A percentile compares a stretch with the other conserved stretches of the same genome.
Evolutionary conservation across 2,888 invertebrate genomes (phyloP).

Genomic region (Ichneumoninae sp.): DNA sequence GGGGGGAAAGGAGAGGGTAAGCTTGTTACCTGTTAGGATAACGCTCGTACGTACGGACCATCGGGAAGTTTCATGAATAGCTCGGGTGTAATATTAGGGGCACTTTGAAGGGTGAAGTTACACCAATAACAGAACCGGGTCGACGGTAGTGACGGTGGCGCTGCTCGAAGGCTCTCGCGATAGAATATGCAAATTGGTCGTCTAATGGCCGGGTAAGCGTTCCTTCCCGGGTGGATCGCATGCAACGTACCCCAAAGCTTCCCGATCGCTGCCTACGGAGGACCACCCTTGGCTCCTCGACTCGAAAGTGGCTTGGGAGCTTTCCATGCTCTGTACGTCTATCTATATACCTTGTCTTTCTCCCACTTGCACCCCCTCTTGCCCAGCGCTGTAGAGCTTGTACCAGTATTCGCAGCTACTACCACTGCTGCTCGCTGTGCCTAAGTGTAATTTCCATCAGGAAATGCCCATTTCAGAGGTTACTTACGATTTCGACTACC

Average conservation of each 20-base stretch:
- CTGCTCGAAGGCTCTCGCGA: slow-evolving; percentile 66
- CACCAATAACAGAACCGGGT: slow-evolving; percentile 74
- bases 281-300: slow-evolving; percentile 45
- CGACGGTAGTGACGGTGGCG: slow-evolving; percentile 35
- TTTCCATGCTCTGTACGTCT: slow-evolving; percentile 39
- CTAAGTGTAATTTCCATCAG: slow-evolving; percentile 57
- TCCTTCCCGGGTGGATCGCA: slow-evolving; percentile 61
- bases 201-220: slow-evolving; percentile 73
- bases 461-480: slow-evolving; percentile 24
- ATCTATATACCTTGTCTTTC: slow-evolving; percentile 23
- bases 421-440: slow-evolving; percentile 1
- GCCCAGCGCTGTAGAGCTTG: slow-evolving; percentile 37
- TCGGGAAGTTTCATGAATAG: slow-evolving; percentile 74
- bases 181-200: slow-evolving; percentile 76
- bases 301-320: slow-evolving; percentile 48
- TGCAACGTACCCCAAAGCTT: slow-evolving; percentile 51
- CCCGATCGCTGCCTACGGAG: slow-evolving; percentile 50
- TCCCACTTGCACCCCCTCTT: slow-evolving; percentile 14
- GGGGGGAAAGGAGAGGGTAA: slow-evolving; percentile 48
- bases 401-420: slow-evolving; percentile 36
- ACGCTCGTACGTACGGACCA: slow-evolving; percentile 65
- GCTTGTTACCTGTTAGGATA: slow-evolving; percentile 70
- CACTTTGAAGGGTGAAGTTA: slow-evolving; percentile 76
- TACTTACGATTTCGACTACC: slow-evolving; percentile 1
- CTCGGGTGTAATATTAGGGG: slow-evolving; percentile 73